Conservation (phyloP, 2,113 vertebrate genomes). For the Ibidorhyncha struthersii region DNA sequence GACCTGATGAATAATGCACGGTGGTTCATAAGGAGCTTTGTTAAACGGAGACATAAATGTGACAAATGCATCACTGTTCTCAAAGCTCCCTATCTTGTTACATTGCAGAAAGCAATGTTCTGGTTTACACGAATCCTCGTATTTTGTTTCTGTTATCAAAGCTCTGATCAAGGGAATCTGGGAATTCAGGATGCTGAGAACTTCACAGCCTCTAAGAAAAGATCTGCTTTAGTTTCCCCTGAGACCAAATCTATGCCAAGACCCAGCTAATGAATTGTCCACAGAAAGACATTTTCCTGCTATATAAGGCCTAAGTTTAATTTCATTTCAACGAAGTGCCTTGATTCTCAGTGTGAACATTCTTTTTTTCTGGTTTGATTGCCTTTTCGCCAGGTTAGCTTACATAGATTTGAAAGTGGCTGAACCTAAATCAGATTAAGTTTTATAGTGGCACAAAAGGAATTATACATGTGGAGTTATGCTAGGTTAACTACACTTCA, state of each 20-base stretch:
- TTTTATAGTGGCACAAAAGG: not conserved
- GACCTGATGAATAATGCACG: not conserved
- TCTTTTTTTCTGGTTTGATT: not conserved
- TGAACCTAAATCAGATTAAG: not conserved
- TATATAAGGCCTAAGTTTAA: not conserved
- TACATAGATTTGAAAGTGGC: not conserved
- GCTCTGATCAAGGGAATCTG: not conserved
- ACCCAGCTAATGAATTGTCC: not conserved
- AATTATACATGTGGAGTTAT: not conserved
- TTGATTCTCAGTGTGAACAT: not conserved
- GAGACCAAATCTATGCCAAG: not conserved
- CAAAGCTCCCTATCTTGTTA: not conserved
- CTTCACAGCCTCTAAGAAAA: not conserved
- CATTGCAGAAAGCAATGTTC: not conserved
- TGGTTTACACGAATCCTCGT: not conserved
- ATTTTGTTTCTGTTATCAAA: not conserved
- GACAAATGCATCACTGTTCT: not conserved
- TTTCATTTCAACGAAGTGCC: not conserved
- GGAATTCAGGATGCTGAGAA: not conserved
- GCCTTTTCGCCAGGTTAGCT: not conserved
- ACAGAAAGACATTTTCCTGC: not conserved
- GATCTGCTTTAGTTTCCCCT: not conserved
- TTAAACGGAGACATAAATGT: not conserved
- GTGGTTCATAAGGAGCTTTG: not conserved
- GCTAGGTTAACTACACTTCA: not conserved